Evolutionary conservation across 2,113 vertebrate genomes (phyloP).

Genomic region (Tonatia bakeri): DNA sequence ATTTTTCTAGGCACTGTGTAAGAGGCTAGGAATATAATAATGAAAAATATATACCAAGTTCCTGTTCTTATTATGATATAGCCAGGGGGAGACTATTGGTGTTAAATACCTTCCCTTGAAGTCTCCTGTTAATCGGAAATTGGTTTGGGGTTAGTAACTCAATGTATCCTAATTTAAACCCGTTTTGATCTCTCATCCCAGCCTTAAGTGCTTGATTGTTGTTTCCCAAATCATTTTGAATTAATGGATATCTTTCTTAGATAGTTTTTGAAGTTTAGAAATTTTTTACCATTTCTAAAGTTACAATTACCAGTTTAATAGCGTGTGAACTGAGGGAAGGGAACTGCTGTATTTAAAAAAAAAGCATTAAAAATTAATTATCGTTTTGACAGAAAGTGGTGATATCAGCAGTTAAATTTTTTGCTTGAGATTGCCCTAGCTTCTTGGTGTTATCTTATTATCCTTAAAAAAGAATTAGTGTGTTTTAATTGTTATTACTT

Average conservation of each 20-base stretch:
- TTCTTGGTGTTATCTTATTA: conserved; percentile 71
- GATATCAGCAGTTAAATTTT: conserved; percentile 63
- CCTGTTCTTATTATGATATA: conserved; percentile 3
- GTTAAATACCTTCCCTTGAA: neutral
- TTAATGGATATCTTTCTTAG: conserved; percentile 55
- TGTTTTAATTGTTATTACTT: conserved; percentile 72
- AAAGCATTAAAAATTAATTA: conserved; percentile 39
- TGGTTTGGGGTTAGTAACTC: conserved; percentile 56
- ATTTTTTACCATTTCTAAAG: conserved; percentile 32
- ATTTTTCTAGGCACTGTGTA: neutral
- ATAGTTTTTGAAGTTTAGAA: conserved; percentile 7
- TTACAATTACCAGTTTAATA: conserved; percentile 34
- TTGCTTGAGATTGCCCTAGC: conserved; percentile 60
- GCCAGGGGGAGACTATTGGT: neutral
- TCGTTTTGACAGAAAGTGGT: conserved; percentile 51
- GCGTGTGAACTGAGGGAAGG: neutral
- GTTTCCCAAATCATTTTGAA: conserved; percentile 42
- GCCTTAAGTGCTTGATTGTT: conserved; percentile 51
- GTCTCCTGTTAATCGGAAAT: conserved; percentile 52
- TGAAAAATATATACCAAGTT: neutral
- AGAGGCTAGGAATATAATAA: neutral
- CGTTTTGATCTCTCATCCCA: conserved; percentile 51
- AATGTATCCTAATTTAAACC: conserved; percentile 45
- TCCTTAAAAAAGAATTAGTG: conserved; percentile 71
- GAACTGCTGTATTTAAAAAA: neutral